These are phyloP conservation scores for Calonectris borealis DNA, from an alignment of 2,113 vertebrate genomes.

Conservation along the genomic window DNA sequence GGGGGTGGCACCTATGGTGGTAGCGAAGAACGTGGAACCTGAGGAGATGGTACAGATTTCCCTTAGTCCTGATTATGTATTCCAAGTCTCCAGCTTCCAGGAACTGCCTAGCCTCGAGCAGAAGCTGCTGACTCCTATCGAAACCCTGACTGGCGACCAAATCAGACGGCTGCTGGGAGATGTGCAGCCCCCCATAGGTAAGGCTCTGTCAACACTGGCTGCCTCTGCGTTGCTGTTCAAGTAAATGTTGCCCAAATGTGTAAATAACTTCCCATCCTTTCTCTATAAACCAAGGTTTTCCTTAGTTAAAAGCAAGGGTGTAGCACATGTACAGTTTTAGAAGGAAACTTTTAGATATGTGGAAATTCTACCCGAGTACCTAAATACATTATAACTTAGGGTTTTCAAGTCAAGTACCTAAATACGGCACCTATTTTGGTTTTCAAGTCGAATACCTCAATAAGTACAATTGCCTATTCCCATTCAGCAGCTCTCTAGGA, in stretches of 20 bases:
- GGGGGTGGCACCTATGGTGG: slow-evolving; percentile 81
- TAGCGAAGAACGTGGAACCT: slow-evolving; percentile 78
- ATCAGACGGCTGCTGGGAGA: slow-evolving; percentile 62
- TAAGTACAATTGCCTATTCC: not conserved
- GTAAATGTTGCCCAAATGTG: not conserved
- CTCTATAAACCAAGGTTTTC: not conserved
- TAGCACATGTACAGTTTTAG: not conserved
- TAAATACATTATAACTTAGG: not conserved
- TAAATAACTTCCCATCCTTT: not conserved
- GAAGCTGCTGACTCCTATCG: slow-evolving; percentile 80
- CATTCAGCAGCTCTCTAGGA: not conserved
- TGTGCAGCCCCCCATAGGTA: slow-evolving; percentile 20
- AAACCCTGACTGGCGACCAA: slow-evolving; percentile 74
- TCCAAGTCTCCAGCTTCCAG: slow-evolving; percentile 82
- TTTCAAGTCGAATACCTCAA: not conserved
- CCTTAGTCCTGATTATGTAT: slow-evolving; percentile 81
- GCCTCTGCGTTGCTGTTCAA: not conserved
- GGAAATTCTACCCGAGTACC: not conserved
- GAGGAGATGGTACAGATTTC: slow-evolving; percentile 85
- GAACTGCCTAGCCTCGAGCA: slow-evolving; percentile 82
- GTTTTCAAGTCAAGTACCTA: not conserved
- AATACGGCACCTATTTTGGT: not conserved
- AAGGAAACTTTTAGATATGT: not conserved
- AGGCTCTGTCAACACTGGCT: not conserved
- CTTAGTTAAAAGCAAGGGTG: not conserved